Evolutionary conservation across 1,140 invertebrate species (phyloP).

Genomic region (Neodiprion fabricii): DNA sequence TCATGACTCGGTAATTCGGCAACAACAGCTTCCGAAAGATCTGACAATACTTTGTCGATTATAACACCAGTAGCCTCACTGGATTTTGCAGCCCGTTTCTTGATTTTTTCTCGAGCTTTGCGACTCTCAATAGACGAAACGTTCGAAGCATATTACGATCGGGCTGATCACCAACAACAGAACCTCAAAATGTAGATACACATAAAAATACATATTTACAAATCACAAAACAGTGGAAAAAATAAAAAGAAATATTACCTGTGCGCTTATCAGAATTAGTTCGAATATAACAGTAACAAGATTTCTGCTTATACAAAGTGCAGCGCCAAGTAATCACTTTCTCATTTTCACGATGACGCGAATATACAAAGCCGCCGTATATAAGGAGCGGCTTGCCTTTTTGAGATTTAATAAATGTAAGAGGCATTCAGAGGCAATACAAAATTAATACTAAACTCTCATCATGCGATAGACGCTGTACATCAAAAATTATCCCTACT

Average conservation of each 20-base stretch:
- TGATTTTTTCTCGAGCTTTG: slow-evolving; percentile 12
- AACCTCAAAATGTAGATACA: slow-evolving; percentile 4
- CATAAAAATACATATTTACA: not conserved
- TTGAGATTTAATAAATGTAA: slow-evolving; percentile 16
- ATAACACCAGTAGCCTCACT: not conserved
- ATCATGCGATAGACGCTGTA: too few species aligned
- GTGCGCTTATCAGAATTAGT: slow-evolving; percentile 14
- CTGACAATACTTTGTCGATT: slow-evolving; percentile 6
- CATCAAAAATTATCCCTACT: too few species aligned
- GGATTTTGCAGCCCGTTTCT: slow-evolving; percentile 10
- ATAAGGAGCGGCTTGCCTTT: slow-evolving; percentile 21
- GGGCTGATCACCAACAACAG: slow-evolving; percentile 12
- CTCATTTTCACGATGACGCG: slow-evolving; percentile 11
- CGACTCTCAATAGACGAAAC: slow-evolving; percentile 9
- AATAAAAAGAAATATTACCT: not conserved
- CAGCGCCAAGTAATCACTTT: slow-evolving; percentile 14
- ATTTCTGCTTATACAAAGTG: slow-evolving; percentile 13
- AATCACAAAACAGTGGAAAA: slow-evolving; percentile 9
- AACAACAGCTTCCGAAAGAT: slow-evolving; percentile 8
- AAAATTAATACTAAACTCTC: slow-evolving; percentile 10
- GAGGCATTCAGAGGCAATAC: slow-evolving; percentile 8
- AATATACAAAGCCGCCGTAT: slow-evolving; percentile 15
- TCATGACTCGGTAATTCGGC: slow-evolving; percentile 6
- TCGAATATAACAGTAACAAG: not conserved
- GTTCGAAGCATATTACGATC: slow-evolving; percentile 19